phyloP scores from a whole-genome alignment of 30 jellyfish, hydroid and myxozoan genomes.

The Aurelia coerulea region DNA sequence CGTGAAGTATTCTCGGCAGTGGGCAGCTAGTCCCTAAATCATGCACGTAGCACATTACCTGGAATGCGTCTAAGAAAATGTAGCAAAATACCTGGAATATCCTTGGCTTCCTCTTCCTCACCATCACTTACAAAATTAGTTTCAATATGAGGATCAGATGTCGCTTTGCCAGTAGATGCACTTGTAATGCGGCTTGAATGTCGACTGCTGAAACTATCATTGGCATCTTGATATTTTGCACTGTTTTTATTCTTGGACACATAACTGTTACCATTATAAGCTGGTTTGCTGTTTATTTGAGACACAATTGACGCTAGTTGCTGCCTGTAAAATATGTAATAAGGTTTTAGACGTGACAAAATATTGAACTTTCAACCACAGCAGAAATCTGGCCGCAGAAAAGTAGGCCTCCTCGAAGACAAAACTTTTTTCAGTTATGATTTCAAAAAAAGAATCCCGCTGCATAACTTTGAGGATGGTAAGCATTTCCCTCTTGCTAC shows the following conservation, averaged over 20 bases:
- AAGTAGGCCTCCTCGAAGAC: no score
- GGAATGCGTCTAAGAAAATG: no score
- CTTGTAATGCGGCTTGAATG: slow-evolving; percentile 41
- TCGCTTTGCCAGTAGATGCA: slow-evolving; percentile 17
- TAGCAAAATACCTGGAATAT: slow-evolving; percentile 44
- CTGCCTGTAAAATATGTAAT: slow-evolving; percentile 14
- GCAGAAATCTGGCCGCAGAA: no score
- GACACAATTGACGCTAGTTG: background rate
- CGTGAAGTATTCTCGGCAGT: no score
- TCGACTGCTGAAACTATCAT: slow-evolving; percentile 48
- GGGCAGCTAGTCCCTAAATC: no score
- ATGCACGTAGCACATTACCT: no score
- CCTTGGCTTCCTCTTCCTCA: slow-evolving; percentile 3
- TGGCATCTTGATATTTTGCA: background rate
- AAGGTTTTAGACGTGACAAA: no score
- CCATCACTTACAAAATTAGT: background rate
- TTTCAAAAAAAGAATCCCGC: no score
- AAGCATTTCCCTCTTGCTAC: no score
- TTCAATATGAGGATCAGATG: background rate
- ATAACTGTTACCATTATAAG: background rate
- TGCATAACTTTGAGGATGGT: no score
- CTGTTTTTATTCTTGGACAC: background rate
- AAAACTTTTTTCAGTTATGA: no score
- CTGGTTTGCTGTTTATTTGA: slow-evolving; percentile 6
- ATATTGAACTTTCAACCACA: no score